Evolutionary conservation across 2,797 vertebrate species (phyloP).

Genomic region (Diceros bicornis): DNA sequence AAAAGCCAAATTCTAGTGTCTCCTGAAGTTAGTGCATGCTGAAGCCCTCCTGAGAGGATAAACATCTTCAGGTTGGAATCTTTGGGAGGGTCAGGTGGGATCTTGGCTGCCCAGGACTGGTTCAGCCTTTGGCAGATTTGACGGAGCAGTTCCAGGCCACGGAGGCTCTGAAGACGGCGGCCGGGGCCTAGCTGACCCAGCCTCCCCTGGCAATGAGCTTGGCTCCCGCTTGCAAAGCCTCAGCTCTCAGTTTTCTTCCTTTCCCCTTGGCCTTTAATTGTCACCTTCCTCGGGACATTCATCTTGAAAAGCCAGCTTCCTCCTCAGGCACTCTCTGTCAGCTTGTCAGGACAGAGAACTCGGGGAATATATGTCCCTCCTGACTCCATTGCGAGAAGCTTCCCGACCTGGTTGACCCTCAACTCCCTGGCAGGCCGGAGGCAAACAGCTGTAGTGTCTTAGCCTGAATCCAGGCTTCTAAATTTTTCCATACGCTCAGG

Average conservation of each 20-base stretch:
- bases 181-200: accelerated
- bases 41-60: background rate
- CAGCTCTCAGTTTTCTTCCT: background rate
- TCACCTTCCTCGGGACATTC: background rate
- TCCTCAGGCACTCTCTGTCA: accelerated
- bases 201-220: background rate
- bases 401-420: background rate
- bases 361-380: background rate
- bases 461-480: background rate
- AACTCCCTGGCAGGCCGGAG: background rate
- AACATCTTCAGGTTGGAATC: background rate
- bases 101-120: background rate
- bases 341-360: background rate
- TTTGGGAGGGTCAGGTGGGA: background rate
- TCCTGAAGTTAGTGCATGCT: accelerated
- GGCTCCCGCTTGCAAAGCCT: background rate
- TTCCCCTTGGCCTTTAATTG: accelerated
- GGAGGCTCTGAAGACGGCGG: background rate
- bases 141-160: background rate
- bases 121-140: background rate
- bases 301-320: background rate
- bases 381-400: background rate
- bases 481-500: background rate
- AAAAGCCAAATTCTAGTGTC: background rate
- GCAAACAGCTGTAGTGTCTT: background rate